Evolutionary conservation across 2,113 vertebrate species (phyloP).

Genomic region (Mystacornis crossleyi): DNA sequence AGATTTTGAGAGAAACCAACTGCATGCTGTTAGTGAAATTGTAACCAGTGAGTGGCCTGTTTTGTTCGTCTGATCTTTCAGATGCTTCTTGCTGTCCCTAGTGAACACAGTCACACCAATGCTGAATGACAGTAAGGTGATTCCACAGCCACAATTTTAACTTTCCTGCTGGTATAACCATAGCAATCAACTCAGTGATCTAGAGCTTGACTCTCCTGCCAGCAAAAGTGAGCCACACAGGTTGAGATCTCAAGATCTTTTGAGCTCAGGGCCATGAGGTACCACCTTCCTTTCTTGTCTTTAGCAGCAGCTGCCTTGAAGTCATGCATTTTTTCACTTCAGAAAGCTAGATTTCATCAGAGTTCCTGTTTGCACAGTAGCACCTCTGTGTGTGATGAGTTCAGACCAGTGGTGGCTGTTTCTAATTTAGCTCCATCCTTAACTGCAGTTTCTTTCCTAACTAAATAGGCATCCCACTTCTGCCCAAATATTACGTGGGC

Average conservation of each 20-base stretch:
- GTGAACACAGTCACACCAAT: rapidly evolving
- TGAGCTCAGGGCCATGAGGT: conserved; percentile 14
- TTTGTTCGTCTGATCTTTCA: background rate
- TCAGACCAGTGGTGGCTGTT: background rate
- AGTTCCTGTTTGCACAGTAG: background rate
- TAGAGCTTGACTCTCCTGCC: background rate
- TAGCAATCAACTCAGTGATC: background rate
- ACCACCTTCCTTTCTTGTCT: background rate
- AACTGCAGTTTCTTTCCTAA: background rate
- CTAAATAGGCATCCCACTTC: background rate
- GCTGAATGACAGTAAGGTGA: background rate
- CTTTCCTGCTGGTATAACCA: background rate
- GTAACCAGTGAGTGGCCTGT: background rate
- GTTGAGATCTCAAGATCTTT: background rate
- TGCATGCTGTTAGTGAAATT: background rate
- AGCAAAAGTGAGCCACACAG: background rate
- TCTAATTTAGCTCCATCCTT: background rate
- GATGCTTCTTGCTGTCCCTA: background rate
- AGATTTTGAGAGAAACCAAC: background rate
- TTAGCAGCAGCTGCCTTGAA: background rate
- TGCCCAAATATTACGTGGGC: background rate
- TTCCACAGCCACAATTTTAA: background rate
- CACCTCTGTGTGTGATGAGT: background rate
- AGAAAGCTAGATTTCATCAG: background rate
- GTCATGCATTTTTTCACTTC: background rate